Evolutionary conservation across 2,888 invertebrate genomes (phyloP), one percentile per base, ranked within the genome.

Genomic region (Elysia crispata): DNA sequence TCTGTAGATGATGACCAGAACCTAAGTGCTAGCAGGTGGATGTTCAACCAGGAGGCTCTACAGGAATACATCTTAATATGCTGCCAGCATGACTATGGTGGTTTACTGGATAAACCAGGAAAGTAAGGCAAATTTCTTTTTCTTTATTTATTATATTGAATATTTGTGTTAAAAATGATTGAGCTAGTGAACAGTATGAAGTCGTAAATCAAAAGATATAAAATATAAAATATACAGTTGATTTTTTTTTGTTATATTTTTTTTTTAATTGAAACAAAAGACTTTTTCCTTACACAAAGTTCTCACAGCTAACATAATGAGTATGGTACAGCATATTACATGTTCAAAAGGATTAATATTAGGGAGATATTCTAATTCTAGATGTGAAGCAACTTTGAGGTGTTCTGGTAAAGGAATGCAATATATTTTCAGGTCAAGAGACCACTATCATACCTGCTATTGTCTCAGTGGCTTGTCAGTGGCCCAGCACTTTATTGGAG

Each of bases 361-460:
- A 41, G 11, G 41, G 11, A 41, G 41, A 11, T 11, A 41, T 41
- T 41, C 11, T 41, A 3, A 41, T 41, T 41, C 41, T 41, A 11
- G 41, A 11, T 41, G 41, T 41, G 11, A 3, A 41, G 3, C 41
- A 41, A 11, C 11, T 41, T 41, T 3, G 11, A 11, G 5, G 5
- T 41, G 41, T 6, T 6, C 41, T 41, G 41, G 41, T 41, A 41
- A 6, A 11, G 41, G 3, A 41, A 11, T 41, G 11, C 11, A 41
- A 3, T 41, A 11, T 41, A 41, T 41, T 41, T 86, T 28, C 93
- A 97, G 97, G 90, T 94, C 94, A 73, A 94, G 95, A 86, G 99
- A 99, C 93, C 95, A 96, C 85, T 99, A 99, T 92, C 99, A 99
- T 92, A 98, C 98, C 0, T 99, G 99, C 92, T 99, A 99, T 91